phyloP scores from a whole-genome alignment of 2,113 vertebrate genomes.

The Calyptommatus sinebrachiatus region DNA sequence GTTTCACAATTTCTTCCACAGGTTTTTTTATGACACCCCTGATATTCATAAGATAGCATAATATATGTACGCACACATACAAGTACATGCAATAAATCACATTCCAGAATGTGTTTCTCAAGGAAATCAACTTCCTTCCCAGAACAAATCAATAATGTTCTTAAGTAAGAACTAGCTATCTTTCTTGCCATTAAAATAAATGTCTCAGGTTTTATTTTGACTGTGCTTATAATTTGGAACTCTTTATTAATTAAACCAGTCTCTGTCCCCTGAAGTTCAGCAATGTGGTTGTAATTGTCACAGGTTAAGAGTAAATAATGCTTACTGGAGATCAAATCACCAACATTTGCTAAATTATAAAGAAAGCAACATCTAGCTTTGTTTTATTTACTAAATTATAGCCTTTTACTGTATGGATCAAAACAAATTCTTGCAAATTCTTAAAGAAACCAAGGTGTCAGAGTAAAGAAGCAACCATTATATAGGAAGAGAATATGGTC shows the following conservation, averaged over 20 bases:
- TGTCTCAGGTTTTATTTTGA: constrained; percentile 33
- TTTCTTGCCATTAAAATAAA: constrained; percentile 36
- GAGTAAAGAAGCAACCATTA: too few species aligned
- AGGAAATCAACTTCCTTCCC: constrained; percentile 23
- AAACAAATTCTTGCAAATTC: too few species aligned
- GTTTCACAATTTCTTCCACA: constrained; percentile 47
- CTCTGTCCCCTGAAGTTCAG: constrained; percentile 30
- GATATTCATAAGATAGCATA: not conserved
- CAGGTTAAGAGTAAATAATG: not conserved
- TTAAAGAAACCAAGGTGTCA: too few species aligned
- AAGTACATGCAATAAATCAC: not conserved
- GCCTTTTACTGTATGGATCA: too few species aligned
- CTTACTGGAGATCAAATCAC: not conserved
- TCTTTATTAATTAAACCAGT: not conserved
- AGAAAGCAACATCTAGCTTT: too few species aligned
- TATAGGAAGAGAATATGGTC: too few species aligned
- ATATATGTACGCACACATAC: not conserved
- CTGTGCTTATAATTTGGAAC: constrained; percentile 27
- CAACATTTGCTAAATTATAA: too few species aligned
- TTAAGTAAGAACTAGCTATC: constrained; percentile 7
- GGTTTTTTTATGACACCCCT: constrained; percentile 38
- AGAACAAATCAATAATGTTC: not conserved
- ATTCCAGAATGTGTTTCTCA: not conserved
- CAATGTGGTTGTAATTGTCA: constrained; percentile 12
- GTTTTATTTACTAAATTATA: too few species aligned